Percentiles rank a stretch among this genome's conserved stretches.
phyloP scores from a whole-genome alignment of 2,888 invertebrate species.

The Agrochola litura region DNA sequence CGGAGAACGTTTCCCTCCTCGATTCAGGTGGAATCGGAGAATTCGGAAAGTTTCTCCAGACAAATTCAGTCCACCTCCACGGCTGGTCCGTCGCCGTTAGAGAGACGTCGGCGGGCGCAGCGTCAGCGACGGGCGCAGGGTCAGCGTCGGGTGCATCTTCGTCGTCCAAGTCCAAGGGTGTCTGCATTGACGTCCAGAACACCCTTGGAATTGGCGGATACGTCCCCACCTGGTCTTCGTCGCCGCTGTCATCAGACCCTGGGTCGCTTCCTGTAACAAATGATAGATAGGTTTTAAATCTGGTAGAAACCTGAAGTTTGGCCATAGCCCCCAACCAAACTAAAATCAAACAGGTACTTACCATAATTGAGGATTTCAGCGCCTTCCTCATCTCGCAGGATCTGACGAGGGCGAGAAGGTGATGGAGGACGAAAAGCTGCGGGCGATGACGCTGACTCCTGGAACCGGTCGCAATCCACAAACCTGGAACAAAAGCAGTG shows the following conservation, averaged over 20 bases:
- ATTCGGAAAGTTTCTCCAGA: conserved; percentile 12
- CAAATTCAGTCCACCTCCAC: neutral
- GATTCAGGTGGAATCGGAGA: conserved; percentile 34
- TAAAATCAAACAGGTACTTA: neutral
- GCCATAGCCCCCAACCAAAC: no score
- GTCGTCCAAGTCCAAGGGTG: neutral
- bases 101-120: neutral
- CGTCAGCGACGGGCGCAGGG: no score
- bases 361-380: neutral
- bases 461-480: no score
- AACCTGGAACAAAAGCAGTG: no score
- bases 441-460: no score
- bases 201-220: neutral
- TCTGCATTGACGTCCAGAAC: no score
- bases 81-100: neutral
- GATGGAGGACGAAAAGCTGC: no score
- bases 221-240: neutral
- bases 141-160: no score
- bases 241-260: neutral
- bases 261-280: neutral
- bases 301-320: neutral
- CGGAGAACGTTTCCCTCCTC: conserved; percentile 51
- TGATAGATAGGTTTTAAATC: neutral
- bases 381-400: neutral
- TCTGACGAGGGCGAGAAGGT: neutral